A percentile compares a stretch with the other conserved stretches of the same genome.
phyloP scores from a whole-genome alignment of 2,888 invertebrate genomes.

The Protophormia terraenovae region DNA sequence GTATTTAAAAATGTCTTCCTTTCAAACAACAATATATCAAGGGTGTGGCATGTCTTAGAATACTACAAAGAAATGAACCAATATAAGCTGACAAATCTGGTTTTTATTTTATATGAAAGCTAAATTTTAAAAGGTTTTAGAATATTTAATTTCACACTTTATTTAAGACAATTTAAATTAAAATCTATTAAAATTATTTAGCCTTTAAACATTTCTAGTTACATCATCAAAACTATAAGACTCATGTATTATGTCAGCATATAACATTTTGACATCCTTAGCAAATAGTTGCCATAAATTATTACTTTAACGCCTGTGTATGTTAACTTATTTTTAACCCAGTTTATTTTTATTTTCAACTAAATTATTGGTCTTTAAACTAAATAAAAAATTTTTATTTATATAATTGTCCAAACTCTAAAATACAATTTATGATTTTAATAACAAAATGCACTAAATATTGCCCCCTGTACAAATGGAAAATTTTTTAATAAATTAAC shows the following conservation, averaged over 20 bases:
- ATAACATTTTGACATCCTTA: not conserved
- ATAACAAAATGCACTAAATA: not conserved
- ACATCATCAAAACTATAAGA: not conserved
- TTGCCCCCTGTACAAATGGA: not conserved
- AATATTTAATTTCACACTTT: not conserved
- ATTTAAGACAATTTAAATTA: not conserved
- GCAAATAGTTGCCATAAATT: conserved; percentile 22
- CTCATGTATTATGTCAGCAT: no score
- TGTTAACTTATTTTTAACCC: not conserved
- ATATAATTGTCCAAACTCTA: not conserved
- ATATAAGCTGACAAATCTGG: no score
- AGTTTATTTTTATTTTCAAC: not conserved
- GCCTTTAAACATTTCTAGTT: not conserved
- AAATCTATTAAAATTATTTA: not conserved
- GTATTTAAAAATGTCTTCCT: no score
- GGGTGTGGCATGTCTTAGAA: no score
- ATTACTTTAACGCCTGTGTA: not conserved
- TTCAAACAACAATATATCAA: no score
- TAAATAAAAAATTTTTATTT: not conserved
- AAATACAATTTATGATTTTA: not conserved
- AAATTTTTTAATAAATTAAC: not conserved
- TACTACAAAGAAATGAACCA: no score
- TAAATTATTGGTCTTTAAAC: not conserved
- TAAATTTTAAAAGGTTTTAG: not conserved
- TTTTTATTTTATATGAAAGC: no score